phyloP scores from a whole-genome alignment of 2,797 vertebrate species.

The Lepilemur ruficaudatus region DNA sequence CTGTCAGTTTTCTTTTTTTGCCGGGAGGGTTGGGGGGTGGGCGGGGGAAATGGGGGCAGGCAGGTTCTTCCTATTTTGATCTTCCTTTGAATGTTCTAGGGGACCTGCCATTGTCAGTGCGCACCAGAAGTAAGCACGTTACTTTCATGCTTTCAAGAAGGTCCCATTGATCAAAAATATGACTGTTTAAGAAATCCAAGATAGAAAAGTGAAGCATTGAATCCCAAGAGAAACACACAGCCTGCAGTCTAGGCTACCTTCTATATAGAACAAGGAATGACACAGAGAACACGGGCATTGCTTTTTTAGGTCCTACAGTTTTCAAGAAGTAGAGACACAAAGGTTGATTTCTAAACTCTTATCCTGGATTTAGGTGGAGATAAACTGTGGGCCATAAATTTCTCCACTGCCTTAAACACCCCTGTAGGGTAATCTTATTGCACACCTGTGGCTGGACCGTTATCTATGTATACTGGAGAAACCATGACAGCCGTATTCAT shows the following conservation, averaged over 20 bases:
- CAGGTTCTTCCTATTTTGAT: no score
- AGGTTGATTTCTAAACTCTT: background rate
- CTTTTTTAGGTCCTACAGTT: background rate
- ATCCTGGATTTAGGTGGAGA: background rate
- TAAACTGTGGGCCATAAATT: background rate
- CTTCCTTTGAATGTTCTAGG: background rate
- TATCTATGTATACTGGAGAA: background rate
- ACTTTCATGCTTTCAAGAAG: background rate
- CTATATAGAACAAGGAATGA: accelerated
- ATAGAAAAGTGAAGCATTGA: accelerated
- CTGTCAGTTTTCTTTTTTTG: background rate
- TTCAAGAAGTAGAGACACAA: background rate
- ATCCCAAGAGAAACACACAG: background rate
- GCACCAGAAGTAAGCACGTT: background rate
- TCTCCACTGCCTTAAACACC: no score
- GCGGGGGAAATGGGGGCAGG: accelerated
- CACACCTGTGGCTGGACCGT: accelerated
- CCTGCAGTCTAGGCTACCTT: background rate
- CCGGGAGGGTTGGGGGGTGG: no score
- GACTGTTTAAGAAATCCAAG: background rate
- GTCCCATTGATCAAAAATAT: background rate
- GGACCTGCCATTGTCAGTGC: no score
- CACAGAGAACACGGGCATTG: accelerated
- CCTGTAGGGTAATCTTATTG: no score
- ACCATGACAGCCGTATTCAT: accelerated